Conservation (phyloP, 2,113 vertebrate species). For the Entelurus aequoreus region DNA sequence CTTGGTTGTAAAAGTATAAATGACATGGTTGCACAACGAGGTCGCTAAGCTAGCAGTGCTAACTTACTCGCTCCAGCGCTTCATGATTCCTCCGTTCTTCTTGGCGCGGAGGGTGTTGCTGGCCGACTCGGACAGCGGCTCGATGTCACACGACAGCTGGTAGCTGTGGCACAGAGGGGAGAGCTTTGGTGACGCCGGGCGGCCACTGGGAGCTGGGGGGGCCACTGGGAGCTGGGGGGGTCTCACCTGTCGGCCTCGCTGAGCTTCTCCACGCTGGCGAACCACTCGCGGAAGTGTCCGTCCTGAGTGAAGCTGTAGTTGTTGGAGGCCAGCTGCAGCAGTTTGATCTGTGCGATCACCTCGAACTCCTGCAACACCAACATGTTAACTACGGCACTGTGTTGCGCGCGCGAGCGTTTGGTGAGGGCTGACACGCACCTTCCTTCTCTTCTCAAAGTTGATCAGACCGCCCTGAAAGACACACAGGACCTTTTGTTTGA, state of each 20-base stretch:
- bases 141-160: constrained; percentile 89
- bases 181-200: background rate
- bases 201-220: too few relatives aligned
- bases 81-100: constrained; percentile 93
- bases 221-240: background rate
- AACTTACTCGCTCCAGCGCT: constrained; percentile 98
- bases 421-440: constrained; percentile 70
- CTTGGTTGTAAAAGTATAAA: too few relatives aligned
- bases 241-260: constrained; percentile 88
- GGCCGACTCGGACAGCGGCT: constrained; percentile 90
- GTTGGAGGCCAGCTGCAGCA: constrained; percentile 93
- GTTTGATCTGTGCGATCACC: constrained; percentile 95
- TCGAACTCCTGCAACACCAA: constrained; percentile 82
- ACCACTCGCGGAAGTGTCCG: constrained; percentile 83
- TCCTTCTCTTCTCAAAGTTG: constrained; percentile 97
- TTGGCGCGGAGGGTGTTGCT: constrained; percentile 88
- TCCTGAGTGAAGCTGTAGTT: constrained; percentile 90
- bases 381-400: too few relatives aligned
- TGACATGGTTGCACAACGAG: too few relatives aligned
- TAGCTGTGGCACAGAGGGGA: constrained; percentile 75
- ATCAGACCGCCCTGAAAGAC: constrained; percentile 83
- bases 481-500: background rate
- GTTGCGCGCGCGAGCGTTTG: too few relatives aligned
- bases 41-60: background rate
- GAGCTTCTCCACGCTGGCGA: constrained; percentile 80